Conservation (phyloP, 1,140 invertebrate species). For the Euura lappo region DNA sequence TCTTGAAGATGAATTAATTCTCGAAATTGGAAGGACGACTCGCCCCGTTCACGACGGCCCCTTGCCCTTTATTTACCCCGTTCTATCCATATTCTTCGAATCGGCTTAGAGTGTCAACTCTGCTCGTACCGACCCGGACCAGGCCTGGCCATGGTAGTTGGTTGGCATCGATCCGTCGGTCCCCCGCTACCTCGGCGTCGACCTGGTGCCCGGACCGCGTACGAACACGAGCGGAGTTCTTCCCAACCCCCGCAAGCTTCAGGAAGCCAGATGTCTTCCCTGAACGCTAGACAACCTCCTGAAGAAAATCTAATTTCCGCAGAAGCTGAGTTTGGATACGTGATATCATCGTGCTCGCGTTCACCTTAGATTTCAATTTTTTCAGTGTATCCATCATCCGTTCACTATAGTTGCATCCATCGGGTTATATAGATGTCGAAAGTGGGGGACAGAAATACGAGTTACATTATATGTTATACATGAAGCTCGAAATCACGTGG, state of each 20-base stretch:
- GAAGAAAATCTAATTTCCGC: no score
- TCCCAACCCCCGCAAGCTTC: neutral
- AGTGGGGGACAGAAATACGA: no score
- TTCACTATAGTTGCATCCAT: neutral
- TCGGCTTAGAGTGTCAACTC: slow-evolving; percentile 8
- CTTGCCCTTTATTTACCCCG: neutral
- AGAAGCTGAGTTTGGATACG: no score
- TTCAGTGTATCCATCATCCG: neutral
- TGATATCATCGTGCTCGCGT: no score
- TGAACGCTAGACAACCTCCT: neutral
- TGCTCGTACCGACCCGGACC: slow-evolving; percentile 15
- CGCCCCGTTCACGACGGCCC: no score
- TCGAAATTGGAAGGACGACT: no score
- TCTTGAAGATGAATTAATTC: no score
- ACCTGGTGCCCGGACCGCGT: slow-evolving; percentile 9
- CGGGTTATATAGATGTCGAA: no score
- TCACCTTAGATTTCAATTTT: no score
- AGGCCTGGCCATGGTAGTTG: slow-evolving; percentile 8
- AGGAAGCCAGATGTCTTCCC: neutral
- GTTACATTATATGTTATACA: no score
- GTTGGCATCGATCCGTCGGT: slow-evolving; percentile 9
- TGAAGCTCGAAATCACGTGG: no score
- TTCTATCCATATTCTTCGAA: neutral
- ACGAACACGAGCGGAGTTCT: slow-evolving; percentile 7
- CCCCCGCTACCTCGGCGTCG: neutral